These are phyloP conservation scores for Ophiothrix spiculata DNA, from an alignment of 35 echinoderm and acorn worm species.

Conservation along the genomic window DNA sequence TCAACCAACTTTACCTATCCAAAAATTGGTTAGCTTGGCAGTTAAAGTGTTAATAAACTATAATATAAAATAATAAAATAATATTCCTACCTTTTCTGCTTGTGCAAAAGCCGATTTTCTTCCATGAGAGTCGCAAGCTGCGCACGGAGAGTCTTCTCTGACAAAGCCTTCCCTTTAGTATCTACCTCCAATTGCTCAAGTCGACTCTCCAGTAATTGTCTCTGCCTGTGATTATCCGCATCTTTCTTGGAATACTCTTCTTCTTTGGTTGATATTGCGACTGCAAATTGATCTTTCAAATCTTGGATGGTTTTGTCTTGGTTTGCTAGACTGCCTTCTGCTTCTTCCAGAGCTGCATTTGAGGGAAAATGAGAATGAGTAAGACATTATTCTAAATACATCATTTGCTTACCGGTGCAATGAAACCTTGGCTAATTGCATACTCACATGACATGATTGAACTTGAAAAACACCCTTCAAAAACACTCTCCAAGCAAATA, in stretches of 20 bases:
- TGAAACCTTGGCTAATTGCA: no score
- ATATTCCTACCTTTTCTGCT: neutral
- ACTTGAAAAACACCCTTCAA: no score
- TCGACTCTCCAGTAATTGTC: neutral
- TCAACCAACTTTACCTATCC: no score
- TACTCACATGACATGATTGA: no score
- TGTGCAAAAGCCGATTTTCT: neutral
- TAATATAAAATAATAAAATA: neutral
- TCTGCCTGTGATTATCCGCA: neutral
- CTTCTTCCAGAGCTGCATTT: neutral
- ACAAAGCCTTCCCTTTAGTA: neutral
- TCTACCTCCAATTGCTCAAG: neutral
- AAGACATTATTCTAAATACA: no score
- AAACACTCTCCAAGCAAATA: no score
- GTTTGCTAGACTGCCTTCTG: neutral
- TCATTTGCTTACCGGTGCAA: no score
- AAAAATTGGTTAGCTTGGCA: no score
- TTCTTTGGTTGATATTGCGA: neutral
- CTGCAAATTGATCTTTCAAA: neutral
- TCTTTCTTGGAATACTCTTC: neutral
- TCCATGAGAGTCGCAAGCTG: neutral
- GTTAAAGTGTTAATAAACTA: no score
- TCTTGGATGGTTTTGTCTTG: neutral
- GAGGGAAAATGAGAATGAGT: no score
- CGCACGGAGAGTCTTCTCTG: neutral